Conservation (phyloP, 2,113 vertebrate genomes). For the Neodontobutis hainanensis region DNA sequence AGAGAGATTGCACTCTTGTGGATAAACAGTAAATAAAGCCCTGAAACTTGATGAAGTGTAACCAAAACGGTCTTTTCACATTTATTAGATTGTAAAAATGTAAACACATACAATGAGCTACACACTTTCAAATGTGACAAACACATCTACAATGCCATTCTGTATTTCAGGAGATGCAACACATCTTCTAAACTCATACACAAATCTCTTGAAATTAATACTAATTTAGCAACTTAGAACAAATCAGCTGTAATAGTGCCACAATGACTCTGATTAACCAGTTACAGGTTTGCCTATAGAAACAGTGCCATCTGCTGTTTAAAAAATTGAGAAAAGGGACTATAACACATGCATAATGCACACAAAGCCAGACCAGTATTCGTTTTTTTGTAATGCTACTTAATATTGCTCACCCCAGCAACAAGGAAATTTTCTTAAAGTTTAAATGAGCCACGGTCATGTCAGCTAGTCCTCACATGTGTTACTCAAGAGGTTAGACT, state of each 20-base stretch:
- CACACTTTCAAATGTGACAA: neutral
- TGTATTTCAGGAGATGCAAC: neutral
- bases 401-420: constrained; percentile 31
- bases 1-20: constrained; percentile 38
- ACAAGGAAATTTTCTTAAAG: constrained; percentile 13
- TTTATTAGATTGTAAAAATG: constrained; percentile 10
- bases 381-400: constrained; percentile 68
- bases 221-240: neutral
- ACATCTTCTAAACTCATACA: neutral
- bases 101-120: constrained; percentile 31
- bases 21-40: constrained; percentile 35
- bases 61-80: neutral
- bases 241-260: too few species aligned
- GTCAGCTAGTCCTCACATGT: neutral
- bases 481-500: neutral
- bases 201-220: constrained; percentile 1
- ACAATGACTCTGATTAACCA: too few species aligned
- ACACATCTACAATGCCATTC: neutral
- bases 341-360: neutral
- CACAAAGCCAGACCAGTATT: constrained; percentile 1
- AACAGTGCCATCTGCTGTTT: constrained; percentile 74
- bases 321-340: constrained; percentile 9
- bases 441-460: constrained; percentile 13
- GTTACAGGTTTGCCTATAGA: constrained; percentile 26
- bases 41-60: constrained; percentile 4